Evolutionary conservation across 2,797 vertebrate species (phyloP), one percentile per base, ranked within the genome.

Genomic region (Xenops minutus): DNA sequence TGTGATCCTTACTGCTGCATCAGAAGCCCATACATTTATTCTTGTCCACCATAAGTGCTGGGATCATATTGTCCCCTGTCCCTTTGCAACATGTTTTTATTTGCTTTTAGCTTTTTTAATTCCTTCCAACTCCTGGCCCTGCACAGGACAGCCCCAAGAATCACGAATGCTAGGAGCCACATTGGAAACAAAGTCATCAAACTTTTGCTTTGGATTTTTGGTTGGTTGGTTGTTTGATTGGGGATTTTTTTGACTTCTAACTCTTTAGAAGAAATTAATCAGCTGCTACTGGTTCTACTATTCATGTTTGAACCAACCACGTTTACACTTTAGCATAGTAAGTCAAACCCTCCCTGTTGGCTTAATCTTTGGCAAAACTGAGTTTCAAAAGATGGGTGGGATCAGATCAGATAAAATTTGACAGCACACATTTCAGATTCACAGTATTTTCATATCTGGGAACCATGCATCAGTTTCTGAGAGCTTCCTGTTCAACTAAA

Each of bases 401-500:
- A 64, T 82, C 17, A 72, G n/a, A 56, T 81, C 69, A 69, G 43
- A 44, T 80, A 36, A 83, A 71, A 44, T 72, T 68, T 85, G 79
- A 26, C 66, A 86, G 41, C 30, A n/a, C 19, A 14, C 22, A 9
- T 80, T 93, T 83, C 61, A 81, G 46, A 79, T 91, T 88, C 43
- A 48, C 46, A 59, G 11, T 77, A 44, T 80, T 85, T 95, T 68
- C 48, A 29, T 67, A 55, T 74, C 48, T 34, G 71, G 52, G 83
- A 92, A 44, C 11, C 23, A 24, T 26, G 52, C 0, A 0, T 77
- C 54, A 46, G 19, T 88, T 91, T 75, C 74, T 74, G 29, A 43
- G 52, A 77, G 52, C 52, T 85, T 94, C 56, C 37, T 67, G 34
- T 81, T 94, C 58, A 68, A 15, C 41, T 94, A 22, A 88, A 75